These are phyloP conservation scores for Cosmorhoe ocellata DNA, from an alignment of 2,888 invertebrate species.

Conservation along the genomic window DNA sequence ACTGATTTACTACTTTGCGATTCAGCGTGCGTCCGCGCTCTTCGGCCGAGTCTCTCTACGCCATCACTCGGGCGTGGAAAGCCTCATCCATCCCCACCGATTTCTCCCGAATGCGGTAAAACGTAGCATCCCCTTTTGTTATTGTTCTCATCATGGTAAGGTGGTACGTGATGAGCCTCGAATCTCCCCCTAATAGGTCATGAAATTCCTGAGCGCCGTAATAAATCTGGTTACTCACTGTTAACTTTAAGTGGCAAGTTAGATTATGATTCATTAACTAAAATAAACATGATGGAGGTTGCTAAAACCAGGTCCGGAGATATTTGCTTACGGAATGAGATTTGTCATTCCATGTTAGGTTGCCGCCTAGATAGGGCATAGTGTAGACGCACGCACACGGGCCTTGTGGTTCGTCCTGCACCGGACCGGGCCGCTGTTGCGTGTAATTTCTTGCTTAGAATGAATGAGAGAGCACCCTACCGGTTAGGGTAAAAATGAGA, in stretches of 20 bases:
- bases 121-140: conserved; percentile 33
- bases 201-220: conserved; percentile 42
- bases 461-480: no score
- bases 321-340: conserved; percentile 69
- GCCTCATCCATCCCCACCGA: conserved; percentile 48
- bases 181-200: conserved; percentile 50
- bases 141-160: conserved; percentile 48
- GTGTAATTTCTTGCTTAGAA: no score
- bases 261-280: conserved; percentile 47
- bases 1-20: conserved; percentile 72
- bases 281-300: conserved; percentile 49
- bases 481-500: no score
- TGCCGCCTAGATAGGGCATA: conserved; percentile 46
- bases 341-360: conserved; percentile 60
- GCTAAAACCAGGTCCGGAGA: conserved; percentile 47
- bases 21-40: conserved; percentile 67
- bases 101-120: conserved; percentile 50
- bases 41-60: conserved; percentile 58
- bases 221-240: conserved; percentile 39
- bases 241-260: conserved; percentile 40
- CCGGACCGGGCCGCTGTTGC: no score
- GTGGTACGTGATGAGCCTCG: conserved; percentile 41
- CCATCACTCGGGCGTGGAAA: conserved; percentile 37
- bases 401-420: no score
- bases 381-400: no score